Evolutionary conservation across 2,888 invertebrate genomes (phyloP).

Genomic region (Hoplodrina blanda): DNA sequence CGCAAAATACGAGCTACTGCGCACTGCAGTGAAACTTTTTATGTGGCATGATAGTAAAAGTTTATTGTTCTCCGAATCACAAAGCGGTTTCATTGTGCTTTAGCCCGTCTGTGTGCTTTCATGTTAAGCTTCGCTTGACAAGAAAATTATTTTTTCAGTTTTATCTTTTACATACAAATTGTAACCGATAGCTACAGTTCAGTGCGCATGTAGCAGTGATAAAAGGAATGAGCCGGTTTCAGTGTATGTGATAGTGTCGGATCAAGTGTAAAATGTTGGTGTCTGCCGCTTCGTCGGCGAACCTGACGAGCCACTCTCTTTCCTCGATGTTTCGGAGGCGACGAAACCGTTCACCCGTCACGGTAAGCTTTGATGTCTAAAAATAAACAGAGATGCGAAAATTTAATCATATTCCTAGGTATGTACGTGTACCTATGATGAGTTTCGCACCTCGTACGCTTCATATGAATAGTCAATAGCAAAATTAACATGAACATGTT

Average conservation of each 20-base stretch:
- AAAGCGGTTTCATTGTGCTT: constrained; percentile 65
- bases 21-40: constrained; percentile 71
- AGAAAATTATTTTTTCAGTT: constrained; percentile 36
- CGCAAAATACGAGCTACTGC: constrained; percentile 63
- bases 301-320: constrained; percentile 78
- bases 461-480: constrained; percentile 38
- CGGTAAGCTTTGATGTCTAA: constrained; percentile 71
- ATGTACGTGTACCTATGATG: background rate
- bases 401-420: constrained; percentile 12
- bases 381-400: constrained; percentile 41
- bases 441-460: constrained; percentile 20
- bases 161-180: constrained; percentile 22
- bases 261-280: constrained; percentile 76
- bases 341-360: constrained; percentile 72
- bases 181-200: constrained; percentile 39
- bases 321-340: constrained; percentile 82
- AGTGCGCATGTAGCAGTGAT: constrained; percentile 54
- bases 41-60: constrained; percentile 66
- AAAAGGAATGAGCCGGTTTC: constrained; percentile 61
- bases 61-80: constrained; percentile 67
- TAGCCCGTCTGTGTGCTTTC: constrained; percentile 57
- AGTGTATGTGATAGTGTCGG: constrained; percentile 62
- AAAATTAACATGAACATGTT: constrained; percentile 37
- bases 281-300: constrained; percentile 75
- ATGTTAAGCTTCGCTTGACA: constrained; percentile 40